phyloP scores from a whole-genome alignment of 2,888 invertebrate genomes.

The Drosophila cracens region DNA sequence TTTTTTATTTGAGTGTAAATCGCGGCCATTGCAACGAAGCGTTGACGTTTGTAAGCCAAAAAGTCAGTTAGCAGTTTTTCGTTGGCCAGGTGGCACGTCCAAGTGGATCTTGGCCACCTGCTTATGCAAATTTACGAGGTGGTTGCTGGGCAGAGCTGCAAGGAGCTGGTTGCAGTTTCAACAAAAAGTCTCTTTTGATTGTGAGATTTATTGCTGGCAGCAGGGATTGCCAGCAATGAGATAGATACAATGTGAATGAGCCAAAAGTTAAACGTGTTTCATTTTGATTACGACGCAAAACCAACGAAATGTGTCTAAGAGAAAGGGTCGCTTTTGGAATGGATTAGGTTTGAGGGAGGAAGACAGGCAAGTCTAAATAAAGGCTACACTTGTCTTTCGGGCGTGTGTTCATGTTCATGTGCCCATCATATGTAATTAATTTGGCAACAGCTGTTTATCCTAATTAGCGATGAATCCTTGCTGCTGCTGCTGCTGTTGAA shows the following conservation, averaged over 20 bases:
- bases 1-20: neutral
- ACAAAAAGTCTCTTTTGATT: slow-evolving; percentile 43
- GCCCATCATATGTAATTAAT: slow-evolving; percentile 79
- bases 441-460: slow-evolving; percentile 79
- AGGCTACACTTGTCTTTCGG: slow-evolving; percentile 27
- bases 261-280: slow-evolving; percentile 13
- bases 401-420: slow-evolving; percentile 52
- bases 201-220: slow-evolving; percentile 48
- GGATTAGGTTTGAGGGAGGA: neutral
- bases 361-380: slow-evolving; percentile 12
- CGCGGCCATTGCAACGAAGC: too few species aligned
- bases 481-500: slow-evolving; percentile 17
- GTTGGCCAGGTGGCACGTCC: slow-evolving; percentile 35
- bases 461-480: slow-evolving; percentile 67
- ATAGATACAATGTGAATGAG: slow-evolving; percentile 26
- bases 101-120: slow-evolving; percentile 49
- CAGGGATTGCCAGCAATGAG: slow-evolving; percentile 19
- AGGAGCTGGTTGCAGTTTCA: slow-evolving; percentile 33
- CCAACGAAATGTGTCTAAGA: neutral
- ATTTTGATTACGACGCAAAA: slow-evolving; percentile 19
- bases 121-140: slow-evolving; percentile 61
- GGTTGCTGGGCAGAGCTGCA: neutral
- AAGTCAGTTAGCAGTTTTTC: slow-evolving; percentile 38
- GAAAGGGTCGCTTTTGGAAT: neutral
- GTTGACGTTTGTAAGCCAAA: slow-evolving; percentile 25